Evolutionary conservation across 2,888 invertebrate species (phyloP).

Genomic region (Spisula solida): DNA sequence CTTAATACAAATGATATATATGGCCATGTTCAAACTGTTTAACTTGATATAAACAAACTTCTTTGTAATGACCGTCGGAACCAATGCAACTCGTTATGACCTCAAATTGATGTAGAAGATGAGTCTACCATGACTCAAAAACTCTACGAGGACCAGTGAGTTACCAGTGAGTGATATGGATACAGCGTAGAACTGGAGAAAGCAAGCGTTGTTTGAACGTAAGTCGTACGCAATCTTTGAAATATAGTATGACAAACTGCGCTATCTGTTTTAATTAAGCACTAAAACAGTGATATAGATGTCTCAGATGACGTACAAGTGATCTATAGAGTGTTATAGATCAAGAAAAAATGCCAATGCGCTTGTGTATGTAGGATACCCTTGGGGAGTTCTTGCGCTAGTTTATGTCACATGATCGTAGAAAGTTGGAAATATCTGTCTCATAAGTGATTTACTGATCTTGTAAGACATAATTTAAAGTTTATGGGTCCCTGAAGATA

Average conservation of each 20-base stretch:
- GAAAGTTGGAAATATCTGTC: not conserved
- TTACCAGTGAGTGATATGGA: too few relatives aligned
- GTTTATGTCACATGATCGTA: not conserved
- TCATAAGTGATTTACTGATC: not conserved
- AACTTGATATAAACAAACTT: too few relatives aligned
- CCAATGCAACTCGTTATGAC: too few relatives aligned
- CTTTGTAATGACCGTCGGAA: too few relatives aligned
- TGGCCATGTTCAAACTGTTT: too few relatives aligned
- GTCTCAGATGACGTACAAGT: not conserved
- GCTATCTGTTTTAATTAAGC: not conserved
- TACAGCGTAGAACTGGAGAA: too few relatives aligned
- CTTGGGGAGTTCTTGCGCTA: not conserved
- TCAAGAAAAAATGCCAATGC: not conserved
- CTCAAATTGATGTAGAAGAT: too few relatives aligned
- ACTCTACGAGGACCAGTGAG: too few relatives aligned
- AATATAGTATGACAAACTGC: not conserved
- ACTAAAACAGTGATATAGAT: not conserved
- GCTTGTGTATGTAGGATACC: not conserved
- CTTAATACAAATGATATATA: too few relatives aligned
- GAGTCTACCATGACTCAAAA: too few relatives aligned
- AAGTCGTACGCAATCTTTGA: not conserved
- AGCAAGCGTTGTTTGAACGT: too few relatives aligned
- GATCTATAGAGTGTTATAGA: not conserved
- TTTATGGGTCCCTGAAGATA: not conserved
- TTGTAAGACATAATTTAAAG: conserved; percentile 11